Base-by-base conservation (phyloP, 2,113 vertebrate genomes). In the Procavia capensis region DNA sequence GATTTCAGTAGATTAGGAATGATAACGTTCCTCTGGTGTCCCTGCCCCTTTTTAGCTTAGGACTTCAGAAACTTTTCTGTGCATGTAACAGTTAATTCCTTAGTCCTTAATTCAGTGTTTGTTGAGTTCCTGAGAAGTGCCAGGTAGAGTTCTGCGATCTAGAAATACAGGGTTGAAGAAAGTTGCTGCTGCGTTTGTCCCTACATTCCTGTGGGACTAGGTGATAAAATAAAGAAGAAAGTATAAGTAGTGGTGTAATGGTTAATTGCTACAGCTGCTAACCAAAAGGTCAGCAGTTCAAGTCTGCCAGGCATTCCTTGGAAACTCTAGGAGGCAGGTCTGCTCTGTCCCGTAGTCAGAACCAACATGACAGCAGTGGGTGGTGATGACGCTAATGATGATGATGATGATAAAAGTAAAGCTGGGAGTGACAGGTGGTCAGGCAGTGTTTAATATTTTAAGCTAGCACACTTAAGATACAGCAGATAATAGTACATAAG, bases 401-500 rank as follows among this genome's bases (percentile, higher is more conserved):
- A n/a, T n/a, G n/a, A n/a, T n/a, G n/a, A n/a, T 31, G 0, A 43
- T 14, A 24, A 39, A 24, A 92, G 64, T 9, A 31, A 57, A 70
- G 24, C 9, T 0, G 9, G 20, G 14, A 36, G 6, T 6, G 50
- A 25, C 76, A 68, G 14, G 13, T 11, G 25, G 41, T 64, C 47
- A 64, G 24, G 27, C 66, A 70, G 27, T 70, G 57, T 31, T 85
- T 94, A 74, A 47, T 83, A 74, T 83, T 70, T 47, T 90, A 90
- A 91, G 34, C 57, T 83, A 45, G 7, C 72, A 93, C 96, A 75
- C 6, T 20, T 43, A 29, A 66, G 25, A 36, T 45, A 85, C 29
- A 80, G 43, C 66, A 63, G n/a, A n/a, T n/a, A n/a, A n/a, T n/a
- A n/a, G n/a, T 85, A 81, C 4, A n/a, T 85, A 86, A 47, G 79